Evolutionary conservation across 2,797 vertebrate genomes (phyloP), one percentile per base, ranked within the genome.

Genomic region (Coreius guichenoti): DNA sequence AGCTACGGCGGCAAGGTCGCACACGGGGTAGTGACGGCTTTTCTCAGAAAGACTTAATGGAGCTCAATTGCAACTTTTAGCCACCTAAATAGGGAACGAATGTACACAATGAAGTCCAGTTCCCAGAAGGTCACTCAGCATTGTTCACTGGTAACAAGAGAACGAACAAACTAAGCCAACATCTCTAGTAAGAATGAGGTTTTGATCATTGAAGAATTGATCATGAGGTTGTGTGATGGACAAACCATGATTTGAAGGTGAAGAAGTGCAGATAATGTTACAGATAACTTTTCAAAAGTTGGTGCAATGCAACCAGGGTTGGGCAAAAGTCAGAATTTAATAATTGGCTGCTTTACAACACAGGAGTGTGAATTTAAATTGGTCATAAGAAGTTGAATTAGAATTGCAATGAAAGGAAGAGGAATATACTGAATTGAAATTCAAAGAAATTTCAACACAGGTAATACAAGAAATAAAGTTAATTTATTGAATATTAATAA

Each of bases 11-110:
- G 47, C 26, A 61, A 83, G 65, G 54, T 56, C 76, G 12, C 39
- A 67, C 65, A 81, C n/a, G 63, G 78, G 76, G n/a, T 54, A 45
- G 72, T 75, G 76, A 89, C 85, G 45, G 72, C 75, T 92, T 83
- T 84, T 88, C 90, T 87, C 82, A 82, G 86, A 90, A 89, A 86
- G 87, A 91, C 87, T 75, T 89, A 86, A 83, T 88, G 49, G 6
- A 83, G 88, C 86, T 89, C 87, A 31, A 68, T 47, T 43, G 72
- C 82, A 89, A 91, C 87, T 91, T 91, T 91, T 86, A 91, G 90
- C 74, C 73, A 82, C 86, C 88, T 88, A 84, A 90, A 92, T 87
- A 56, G 86, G 86, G 88, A 93, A 91, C 76, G 63, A 72, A 88
- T 56, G 36, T 45, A 45, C 47, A 23, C 82, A 89, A 89, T 88